Base-by-base conservation (phyloP, 2,797 vertebrate species). In the Hozukius guyotensis region DNA sequence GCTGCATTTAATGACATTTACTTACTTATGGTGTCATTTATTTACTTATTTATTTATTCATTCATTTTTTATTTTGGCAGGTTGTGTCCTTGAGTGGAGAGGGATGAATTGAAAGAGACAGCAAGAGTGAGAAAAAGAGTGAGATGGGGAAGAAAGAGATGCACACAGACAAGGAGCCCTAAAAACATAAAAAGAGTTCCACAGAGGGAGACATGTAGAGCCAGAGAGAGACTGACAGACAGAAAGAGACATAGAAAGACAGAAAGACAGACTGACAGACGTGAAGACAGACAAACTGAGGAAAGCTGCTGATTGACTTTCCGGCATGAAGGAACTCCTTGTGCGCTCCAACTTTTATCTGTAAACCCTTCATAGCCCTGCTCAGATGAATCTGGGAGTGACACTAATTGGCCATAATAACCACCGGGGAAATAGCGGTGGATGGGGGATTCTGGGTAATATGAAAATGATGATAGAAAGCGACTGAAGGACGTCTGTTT, bases 341-440 rank as follows among this genome's bases (percentile, higher is more conserved):
- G 86, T 87, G 2, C 31, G 20, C 62, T 81, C 61, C 63, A 56
- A 65, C 75, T 75, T 83, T 84, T 78, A 79, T 83, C 78, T 57
- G 16, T 67, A 62, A 88, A 79, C 59, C 74, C 75, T 52, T 78
- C 75, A 73, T 38, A 81, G 84, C 77, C 77, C 53, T 36, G 76
- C 79, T 83, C 27, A 22, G 75, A 85, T 76, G 67, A 69, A 78
- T 75, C 64, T 7, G 13, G 67, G 83, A 85, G 46, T 80, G 90
- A 92, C 90, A 89, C 87, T 94, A 93, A 93, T 92, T 88, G 87
- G 57, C 72, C 55, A 34, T 93, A 94, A 94, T 93, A 74, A 84
- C 79, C 84, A 71, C 20, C 16, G 34, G 62, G 74, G 78, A 76
- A 88, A 85, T 59, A 77, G 78, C 77, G 34, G 36, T 42, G 76